Evolutionary conservation across 2,888 invertebrate species (phyloP).

Genomic region (Drosophila suboccidentalis): DNA sequence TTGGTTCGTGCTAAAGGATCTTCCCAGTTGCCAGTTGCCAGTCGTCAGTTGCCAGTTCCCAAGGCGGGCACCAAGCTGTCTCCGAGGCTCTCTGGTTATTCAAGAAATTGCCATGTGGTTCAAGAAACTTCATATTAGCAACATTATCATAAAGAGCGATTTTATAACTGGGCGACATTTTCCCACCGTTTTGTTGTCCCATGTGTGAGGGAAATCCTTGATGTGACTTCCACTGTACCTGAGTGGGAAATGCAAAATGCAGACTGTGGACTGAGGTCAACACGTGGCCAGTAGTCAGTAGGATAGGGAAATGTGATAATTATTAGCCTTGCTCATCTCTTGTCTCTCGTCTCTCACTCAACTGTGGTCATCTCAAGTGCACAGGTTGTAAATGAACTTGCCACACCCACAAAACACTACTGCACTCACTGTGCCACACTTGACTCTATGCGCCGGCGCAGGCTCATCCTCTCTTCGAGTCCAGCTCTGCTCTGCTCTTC

Average conservation of each 20-base stretch:
- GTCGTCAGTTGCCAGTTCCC: constrained; percentile 11
- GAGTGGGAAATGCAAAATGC: constrained; percentile 11
- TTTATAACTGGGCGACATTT: constrained; percentile 74
- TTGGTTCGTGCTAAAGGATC: constrained; percentile 65
- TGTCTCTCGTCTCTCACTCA: constrained; percentile 26
- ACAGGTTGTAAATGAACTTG: constrained; percentile 68
- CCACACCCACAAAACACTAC: constrained; percentile 37
- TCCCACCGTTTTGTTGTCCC: constrained; percentile 49
- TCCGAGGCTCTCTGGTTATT: constrained; percentile 36
- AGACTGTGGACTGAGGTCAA: constrained; percentile 22
- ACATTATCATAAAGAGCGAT: constrained; percentile 56
- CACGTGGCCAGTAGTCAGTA: constrained; percentile 68
- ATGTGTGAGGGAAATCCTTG: constrained; percentile 66
- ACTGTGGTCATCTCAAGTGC: constrained; percentile 74
- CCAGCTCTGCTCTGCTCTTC: not conserved
- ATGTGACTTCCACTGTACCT: constrained; percentile 36
- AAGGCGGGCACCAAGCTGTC: constrained; percentile 57
- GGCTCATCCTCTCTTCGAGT: constrained; percentile 35
- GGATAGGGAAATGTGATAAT: constrained; percentile 21
- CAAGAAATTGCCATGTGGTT: constrained; percentile 64
- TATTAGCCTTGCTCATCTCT: constrained; percentile 30
- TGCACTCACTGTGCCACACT: constrained; percentile 55
- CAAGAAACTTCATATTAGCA: constrained; percentile 36
- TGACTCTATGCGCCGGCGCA: constrained; percentile 82
- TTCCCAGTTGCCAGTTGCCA: constrained; percentile 31